Conservation (phyloP, 2,888 invertebrate genomes). For the Ectemnius lituratus region DNA sequence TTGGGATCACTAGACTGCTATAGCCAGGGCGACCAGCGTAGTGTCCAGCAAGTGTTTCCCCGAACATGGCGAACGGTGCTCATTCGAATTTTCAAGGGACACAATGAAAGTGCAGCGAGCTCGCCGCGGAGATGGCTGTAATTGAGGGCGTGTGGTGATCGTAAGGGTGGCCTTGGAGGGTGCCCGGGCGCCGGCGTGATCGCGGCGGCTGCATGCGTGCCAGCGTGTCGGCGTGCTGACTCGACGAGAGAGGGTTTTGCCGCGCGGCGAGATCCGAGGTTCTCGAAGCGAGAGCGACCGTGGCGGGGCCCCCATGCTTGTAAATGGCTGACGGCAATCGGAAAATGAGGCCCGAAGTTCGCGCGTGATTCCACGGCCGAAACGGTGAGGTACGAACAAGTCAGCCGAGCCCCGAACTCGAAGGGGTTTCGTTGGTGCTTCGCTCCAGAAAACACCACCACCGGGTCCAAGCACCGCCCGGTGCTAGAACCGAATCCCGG, state of each 20-base stretch:
- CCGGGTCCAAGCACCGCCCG: conserved; percentile 55
- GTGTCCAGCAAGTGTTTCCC: conserved; percentile 67
- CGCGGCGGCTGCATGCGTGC: conserved; percentile 45
- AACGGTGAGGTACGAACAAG: conserved; percentile 60
- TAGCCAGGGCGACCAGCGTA: conserved; percentile 53
- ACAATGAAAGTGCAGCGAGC: conserved; percentile 63
- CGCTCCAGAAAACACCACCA: conserved; percentile 40
- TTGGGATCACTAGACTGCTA: conserved; percentile 45
- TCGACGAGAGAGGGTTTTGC: conserved; percentile 51
- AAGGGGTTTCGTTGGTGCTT: conserved; percentile 33
- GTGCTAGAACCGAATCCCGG: conserved; percentile 41
- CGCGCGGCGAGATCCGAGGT: conserved; percentile 34
- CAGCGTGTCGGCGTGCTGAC: conserved; percentile 46
- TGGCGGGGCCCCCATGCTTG: conserved; percentile 69
- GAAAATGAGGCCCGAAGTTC: conserved; percentile 63
- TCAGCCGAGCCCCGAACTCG: conserved; percentile 12
- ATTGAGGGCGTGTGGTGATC: conserved; percentile 60
- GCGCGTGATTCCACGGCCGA: conserved; percentile 61
- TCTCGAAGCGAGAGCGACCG: conserved; percentile 46
- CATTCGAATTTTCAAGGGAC: conserved; percentile 68
- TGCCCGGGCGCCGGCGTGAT: conserved; percentile 53
- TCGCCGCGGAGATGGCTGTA: conserved; percentile 56
- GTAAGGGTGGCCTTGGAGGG: conserved; percentile 54
- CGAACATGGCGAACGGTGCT: conserved; percentile 68
- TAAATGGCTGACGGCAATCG: conserved; percentile 70